A percentile compares a stretch with the other conserved stretches of the same genome.
phyloP scores from a whole-genome alignment of 1,140 invertebrate species.

The Delia radicum region DNA sequence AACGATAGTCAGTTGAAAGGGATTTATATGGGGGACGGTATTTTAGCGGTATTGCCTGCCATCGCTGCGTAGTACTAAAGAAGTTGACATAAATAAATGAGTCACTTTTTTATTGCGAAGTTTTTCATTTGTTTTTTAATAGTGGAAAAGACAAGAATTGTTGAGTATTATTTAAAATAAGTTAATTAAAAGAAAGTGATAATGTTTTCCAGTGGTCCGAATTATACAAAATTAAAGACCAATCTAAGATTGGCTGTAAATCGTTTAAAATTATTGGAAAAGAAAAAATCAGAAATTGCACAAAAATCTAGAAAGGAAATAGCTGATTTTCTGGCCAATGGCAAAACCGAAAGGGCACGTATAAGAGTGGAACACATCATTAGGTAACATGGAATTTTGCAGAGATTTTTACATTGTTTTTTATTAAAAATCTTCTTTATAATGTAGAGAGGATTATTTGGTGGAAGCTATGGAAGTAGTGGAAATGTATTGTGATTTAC shows the following conservation, averaged over 20 bases:
- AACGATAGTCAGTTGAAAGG: no score
- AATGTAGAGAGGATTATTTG: slow-evolving; percentile 89
- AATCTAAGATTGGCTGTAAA: slow-evolving; percentile 90
- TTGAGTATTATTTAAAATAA: neutral
- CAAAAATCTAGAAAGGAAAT: slow-evolving; percentile 97
- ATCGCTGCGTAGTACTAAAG: no score
- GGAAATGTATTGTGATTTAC: slow-evolving; percentile 98
- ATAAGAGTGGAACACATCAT: slow-evolving; percentile 99
- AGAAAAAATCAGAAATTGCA: slow-evolving; percentile 96
- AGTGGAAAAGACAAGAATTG: neutral
- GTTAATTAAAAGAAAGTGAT: slow-evolving; percentile 27
- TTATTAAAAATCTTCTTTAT: neutral
- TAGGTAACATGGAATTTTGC: slow-evolving; percentile 56
- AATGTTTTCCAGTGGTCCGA: slow-evolving; percentile 86
- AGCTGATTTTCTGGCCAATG: slow-evolving; percentile 88
- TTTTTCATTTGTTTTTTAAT: neutral
- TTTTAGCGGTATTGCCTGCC: no score
- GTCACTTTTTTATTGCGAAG: neutral
- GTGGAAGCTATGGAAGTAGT: slow-evolving; percentile 99
- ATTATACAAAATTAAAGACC: slow-evolving; percentile 96
- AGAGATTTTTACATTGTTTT: neutral
- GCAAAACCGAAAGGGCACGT: slow-evolving; percentile 91
- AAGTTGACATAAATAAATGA: neutral
- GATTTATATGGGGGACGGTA: no score
- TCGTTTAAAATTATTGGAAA: slow-evolving; percentile 92